Evolutionary conservation across 2,888 invertebrate species (phyloP).

Genomic region (Tuberolachnus salignus): DNA sequence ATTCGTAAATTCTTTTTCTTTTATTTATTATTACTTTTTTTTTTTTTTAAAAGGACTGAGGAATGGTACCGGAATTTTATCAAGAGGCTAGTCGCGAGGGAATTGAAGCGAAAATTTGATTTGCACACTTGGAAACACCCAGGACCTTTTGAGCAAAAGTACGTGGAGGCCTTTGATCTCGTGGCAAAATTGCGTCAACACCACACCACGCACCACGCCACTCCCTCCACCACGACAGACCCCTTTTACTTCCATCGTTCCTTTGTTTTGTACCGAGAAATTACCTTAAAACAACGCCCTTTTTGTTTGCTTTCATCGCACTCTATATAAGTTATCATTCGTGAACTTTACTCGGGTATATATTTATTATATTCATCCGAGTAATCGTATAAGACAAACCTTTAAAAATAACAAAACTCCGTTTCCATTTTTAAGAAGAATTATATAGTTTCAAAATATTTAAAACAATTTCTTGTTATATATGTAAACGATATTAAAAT

Average conservation of each 20-base stretch:
- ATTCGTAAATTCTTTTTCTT: conserved; percentile 18
- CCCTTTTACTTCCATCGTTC: conserved; percentile 27
- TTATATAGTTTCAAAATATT: not conserved
- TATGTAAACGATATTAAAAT: not conserved
- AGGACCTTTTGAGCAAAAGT: conserved; percentile 38
- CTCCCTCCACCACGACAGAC: not conserved
- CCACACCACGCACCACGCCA: conserved; percentile 28
- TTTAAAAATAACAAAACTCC: not conserved
- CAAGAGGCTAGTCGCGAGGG: conserved; percentile 47
- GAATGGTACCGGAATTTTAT: conserved; percentile 45
- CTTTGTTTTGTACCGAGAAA: conserved; percentile 51
- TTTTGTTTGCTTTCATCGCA: conserved; percentile 40
- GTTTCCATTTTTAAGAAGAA: not conserved
- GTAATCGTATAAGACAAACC: not conserved
- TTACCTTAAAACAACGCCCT: conserved; percentile 54
- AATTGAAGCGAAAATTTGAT: conserved; percentile 61
- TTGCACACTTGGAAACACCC: conserved; percentile 59
- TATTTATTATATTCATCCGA: not conserved
- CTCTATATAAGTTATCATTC: conserved; percentile 9
- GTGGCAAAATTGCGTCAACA: conserved; percentile 53
- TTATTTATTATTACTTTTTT: conserved; percentile 10
- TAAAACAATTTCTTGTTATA: no score
- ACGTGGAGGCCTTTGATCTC: conserved; percentile 50
- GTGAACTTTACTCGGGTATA: not conserved
- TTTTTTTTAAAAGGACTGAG: conserved; percentile 23